Evolutionary conservation across 2,797 vertebrate species (phyloP).

Genomic region (Psittacula echo): DNA sequence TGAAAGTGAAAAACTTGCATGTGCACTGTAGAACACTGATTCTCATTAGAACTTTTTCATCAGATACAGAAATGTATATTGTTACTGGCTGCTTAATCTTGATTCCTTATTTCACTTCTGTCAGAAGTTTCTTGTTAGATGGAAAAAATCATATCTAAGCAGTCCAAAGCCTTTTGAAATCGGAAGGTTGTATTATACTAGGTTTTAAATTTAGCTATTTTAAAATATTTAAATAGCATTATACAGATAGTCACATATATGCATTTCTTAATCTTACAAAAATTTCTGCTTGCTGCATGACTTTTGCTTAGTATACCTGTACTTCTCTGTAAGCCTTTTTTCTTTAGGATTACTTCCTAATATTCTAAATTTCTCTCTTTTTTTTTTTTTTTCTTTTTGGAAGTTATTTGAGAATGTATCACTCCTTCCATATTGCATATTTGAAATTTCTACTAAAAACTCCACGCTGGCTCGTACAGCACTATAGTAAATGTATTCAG

Average conservation of each 20-base stretch:
- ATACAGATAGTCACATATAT: background rate
- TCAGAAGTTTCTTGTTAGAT: conserved; percentile 5
- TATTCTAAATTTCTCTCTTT: background rate
- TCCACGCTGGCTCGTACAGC: accelerated
- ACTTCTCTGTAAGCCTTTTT: background rate
- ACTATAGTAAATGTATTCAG: background rate
- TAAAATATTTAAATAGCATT: background rate
- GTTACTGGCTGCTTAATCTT: background rate
- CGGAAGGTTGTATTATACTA: background rate
- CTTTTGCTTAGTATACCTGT: background rate
- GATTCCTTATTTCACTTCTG: background rate
- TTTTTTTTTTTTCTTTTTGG: background rate
- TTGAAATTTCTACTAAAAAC: background rate
- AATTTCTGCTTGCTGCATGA: background rate
- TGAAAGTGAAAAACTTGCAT: background rate
- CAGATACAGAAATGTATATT: background rate
- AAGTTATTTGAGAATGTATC: background rate
- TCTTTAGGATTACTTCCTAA: background rate
- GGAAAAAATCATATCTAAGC: background rate
- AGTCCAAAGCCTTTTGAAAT: background rate
- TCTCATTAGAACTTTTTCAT: background rate
- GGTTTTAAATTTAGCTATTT: background rate
- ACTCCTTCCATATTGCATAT: background rate
- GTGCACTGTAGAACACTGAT: background rate
- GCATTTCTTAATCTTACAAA: background rate